Conservation (phyloP, 2,888 invertebrate species). For the Diaprepes abbreviatus region DNA sequence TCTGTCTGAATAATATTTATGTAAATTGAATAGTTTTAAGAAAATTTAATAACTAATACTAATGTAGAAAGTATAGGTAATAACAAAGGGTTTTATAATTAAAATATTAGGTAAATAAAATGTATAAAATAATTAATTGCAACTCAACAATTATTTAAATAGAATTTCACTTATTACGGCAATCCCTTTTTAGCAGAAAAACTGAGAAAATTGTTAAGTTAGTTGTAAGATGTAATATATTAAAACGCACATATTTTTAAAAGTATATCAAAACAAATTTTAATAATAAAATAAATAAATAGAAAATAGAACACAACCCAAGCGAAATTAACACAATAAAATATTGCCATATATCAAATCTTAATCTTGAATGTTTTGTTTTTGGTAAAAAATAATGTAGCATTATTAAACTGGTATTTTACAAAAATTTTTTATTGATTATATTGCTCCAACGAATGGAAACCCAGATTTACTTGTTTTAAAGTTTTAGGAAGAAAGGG, state of each 20-base stretch:
- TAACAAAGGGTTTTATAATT: constrained; percentile 28
- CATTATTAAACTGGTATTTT: too few species aligned
- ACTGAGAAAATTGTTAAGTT: constrained; percentile 21
- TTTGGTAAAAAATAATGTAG: too few species aligned
- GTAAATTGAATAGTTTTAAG: constrained; percentile 5
- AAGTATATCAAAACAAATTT: neutral
- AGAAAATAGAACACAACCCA: too few species aligned
- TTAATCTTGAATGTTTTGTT: too few species aligned
- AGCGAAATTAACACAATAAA: too few species aligned
- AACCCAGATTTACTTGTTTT: too few species aligned
- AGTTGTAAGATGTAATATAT: constrained; percentile 27
- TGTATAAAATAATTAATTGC: constrained; percentile 21
- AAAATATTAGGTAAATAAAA: constrained; percentile 21
- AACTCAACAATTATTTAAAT: constrained; percentile 7
- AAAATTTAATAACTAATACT: constrained; percentile 7
- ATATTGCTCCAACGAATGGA: too few species aligned
- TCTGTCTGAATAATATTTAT: constrained; percentile 1
- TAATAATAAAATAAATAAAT: too few species aligned
- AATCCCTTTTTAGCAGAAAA: constrained; percentile 11
- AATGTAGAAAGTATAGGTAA: constrained; percentile 22
- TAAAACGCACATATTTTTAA: constrained; percentile 19
- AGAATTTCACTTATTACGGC: constrained; percentile 30
- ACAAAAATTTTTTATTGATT: too few species aligned
- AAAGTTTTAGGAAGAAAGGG: too few species aligned
- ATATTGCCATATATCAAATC: too few species aligned